phyloP scores from a whole-genome alignment of 2,797 vertebrate genomes.

The Cheracebus regulus region DNA sequence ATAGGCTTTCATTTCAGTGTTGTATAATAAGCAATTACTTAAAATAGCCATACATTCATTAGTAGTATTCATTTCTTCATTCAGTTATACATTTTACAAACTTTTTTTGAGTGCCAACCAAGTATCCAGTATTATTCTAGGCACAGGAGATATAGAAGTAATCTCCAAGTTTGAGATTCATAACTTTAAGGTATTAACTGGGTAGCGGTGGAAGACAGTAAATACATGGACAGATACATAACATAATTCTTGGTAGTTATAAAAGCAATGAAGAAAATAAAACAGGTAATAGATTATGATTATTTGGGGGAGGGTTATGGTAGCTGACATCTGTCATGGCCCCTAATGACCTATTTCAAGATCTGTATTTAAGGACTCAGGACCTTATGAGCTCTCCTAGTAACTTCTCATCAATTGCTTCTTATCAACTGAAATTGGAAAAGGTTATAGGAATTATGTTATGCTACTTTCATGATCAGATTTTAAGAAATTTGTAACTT shows the following conservation, averaged over 20 bases:
- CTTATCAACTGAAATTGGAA: background rate
- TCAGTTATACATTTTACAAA: background rate
- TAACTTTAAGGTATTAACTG: background rate
- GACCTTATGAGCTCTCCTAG: background rate
- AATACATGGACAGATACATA: background rate
- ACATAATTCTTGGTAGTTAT: background rate
- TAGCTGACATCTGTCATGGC: background rate
- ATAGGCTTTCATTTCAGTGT: background rate
- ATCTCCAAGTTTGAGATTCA: background rate
- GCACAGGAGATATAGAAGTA: background rate
- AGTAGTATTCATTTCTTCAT: background rate
- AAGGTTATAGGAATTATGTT: no score
- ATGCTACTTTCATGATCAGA: background rate
- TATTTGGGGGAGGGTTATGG: no score
- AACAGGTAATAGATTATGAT: background rate
- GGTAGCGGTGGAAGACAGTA: background rate
- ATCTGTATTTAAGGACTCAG: background rate
- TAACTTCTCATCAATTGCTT: background rate
- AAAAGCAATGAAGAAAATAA: background rate
- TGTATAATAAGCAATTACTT: background rate
- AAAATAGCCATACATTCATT: background rate
- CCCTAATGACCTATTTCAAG: background rate
- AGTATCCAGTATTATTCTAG: background rate
- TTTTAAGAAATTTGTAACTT: background rate
- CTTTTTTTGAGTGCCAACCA: background rate